Base-by-base conservation (phyloP, 2,888 invertebrate species). In the Hypercompe scribonia region DNA sequence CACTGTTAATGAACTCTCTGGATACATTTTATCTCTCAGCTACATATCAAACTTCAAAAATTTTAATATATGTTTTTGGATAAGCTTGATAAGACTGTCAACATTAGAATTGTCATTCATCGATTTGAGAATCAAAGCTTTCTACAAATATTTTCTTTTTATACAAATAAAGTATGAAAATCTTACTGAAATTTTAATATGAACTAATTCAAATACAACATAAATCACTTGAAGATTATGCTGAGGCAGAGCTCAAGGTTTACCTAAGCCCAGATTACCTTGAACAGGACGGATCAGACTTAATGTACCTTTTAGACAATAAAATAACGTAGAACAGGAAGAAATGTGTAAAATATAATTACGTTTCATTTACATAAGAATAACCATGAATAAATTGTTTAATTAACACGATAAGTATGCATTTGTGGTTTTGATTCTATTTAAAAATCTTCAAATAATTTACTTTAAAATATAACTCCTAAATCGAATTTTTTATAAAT, bases 221-320 rank as follows among this genome's bases (percentile, higher is more conserved):
- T 61, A 33, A 63, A 64, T 46, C 42, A 63, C 28, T 68, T 69
- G 21, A 33, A 42, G 63, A 70, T 64, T 70, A 64, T n/a, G n/a
- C 33, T 64, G n/a, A 46, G 34, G 36, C 33, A 33, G 46, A 70
- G 33, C 70, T 64, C 42, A n/a, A 24, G 33, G n/a, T 64, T 70
- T 11, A 24, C 24, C 31, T 8, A 64, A 64, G 64, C 15, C n/a
- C 70, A 70, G 46, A 70, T 70, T 28, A 64, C 42, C 63, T 64
- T 50, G n/a, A 64, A 46, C 18, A 64, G 33, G 46, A 46, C 18
- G 64, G 34, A 64, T 64, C 46, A 42, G n/a, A 70, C 46, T 70
- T 33, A 50, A 70, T 64, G 64, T 64, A 50, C 24, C 21, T 28
- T 42, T 42, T 42, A 31, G 39, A 31, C 21, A 21, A 66, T 42